phyloP scores from a whole-genome alignment of 2,797 vertebrate species.

The Anisognathus igniventris region DNA sequence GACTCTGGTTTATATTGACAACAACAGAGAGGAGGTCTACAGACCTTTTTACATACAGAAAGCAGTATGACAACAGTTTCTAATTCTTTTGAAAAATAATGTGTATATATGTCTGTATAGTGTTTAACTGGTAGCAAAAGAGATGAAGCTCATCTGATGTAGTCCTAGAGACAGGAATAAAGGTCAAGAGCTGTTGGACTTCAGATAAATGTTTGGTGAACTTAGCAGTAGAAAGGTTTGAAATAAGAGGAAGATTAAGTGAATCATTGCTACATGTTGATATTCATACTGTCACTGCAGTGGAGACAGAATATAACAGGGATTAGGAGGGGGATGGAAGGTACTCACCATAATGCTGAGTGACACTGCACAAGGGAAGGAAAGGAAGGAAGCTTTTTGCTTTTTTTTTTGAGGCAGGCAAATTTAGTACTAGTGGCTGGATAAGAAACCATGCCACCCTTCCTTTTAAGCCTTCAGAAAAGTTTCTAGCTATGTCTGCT shows the following conservation, averaged over 20 bases:
- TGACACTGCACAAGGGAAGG: background rate
- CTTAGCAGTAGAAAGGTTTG: background rate
- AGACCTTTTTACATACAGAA: background rate
- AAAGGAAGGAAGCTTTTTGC: background rate
- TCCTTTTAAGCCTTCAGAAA: background rate
- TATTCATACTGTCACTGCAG: background rate
- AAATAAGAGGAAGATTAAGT: background rate
- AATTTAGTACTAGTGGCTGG: background rate
- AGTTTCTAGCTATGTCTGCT: background rate
- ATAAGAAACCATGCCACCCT: background rate
- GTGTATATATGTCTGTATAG: background rate
- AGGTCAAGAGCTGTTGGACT: background rate
- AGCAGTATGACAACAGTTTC: background rate
- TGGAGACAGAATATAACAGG: background rate
- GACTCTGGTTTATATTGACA: background rate
- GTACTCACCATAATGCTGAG: background rate
- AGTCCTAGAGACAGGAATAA: background rate
- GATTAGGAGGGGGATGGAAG: background rate
- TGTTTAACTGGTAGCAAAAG: background rate
- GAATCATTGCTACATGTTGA: background rate
- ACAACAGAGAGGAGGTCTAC: background rate
- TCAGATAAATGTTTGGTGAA: background rate
- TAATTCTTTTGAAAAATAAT: background rate
- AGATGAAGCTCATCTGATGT: background rate
- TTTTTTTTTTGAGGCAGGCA: background rate